Percentiles rank a stretch among this genome's conserved stretches.
Conservation (phyloP, 2,113 vertebrate species). For the Falco punctatus region DNA sequence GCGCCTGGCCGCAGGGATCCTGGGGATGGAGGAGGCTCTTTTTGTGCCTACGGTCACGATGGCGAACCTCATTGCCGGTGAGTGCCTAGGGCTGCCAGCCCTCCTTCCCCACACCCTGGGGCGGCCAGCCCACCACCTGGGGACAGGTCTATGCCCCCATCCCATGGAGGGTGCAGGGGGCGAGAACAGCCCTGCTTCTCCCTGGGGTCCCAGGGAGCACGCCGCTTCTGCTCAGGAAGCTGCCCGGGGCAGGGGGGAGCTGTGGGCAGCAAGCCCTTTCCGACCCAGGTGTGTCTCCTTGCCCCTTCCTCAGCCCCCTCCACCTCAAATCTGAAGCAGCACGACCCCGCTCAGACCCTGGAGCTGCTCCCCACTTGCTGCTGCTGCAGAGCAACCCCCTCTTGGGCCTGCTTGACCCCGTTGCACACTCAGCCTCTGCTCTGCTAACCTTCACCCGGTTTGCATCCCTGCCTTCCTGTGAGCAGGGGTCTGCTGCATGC, state of each 20-base stretch:
- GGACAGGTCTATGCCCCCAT: neutral
- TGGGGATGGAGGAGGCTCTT: slow-evolving; percentile 80
- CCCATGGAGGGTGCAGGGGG: too few species aligned
- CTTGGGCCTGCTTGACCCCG: fast-evolving
- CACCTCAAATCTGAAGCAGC: neutral
- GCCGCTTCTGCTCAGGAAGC: neutral
- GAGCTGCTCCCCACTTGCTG: neutral
- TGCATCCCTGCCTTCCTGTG: neutral
- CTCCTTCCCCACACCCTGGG: neutral
- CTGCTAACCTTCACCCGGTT: neutral
- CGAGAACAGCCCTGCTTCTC: neutral
- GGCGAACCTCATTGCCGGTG: slow-evolving; percentile 86
- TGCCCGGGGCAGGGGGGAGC: too few species aligned
- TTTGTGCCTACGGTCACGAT: slow-evolving; percentile 85
- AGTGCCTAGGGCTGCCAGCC: neutral
- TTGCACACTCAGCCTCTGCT: fast-evolving
- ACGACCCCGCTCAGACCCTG: fast-evolving
- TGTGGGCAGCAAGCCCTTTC: neutral
- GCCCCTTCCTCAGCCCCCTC: neutral
- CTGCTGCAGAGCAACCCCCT: neutral
- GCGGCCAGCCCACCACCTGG: neutral
- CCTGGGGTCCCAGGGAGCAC: neutral
- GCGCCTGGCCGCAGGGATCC: slow-evolving; percentile 69
- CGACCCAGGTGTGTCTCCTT: neutral
- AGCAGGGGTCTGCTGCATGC: fast-evolving